A percentile compares a stretch with the other conserved stretches of the same genome.
Conservation (phyloP, 1,140 invertebrate species). For the Oncopeltus fasciatus region DNA sequence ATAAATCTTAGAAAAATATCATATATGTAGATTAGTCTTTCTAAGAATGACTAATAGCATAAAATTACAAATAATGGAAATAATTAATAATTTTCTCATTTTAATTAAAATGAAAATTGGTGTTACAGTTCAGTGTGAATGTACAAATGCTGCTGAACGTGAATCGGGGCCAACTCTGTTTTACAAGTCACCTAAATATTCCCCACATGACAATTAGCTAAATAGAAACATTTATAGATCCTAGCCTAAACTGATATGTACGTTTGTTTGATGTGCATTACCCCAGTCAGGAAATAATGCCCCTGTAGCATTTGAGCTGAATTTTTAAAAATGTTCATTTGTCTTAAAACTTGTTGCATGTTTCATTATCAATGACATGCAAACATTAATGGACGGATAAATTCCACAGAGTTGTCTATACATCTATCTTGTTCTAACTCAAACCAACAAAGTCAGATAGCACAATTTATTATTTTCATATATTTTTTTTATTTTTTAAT, state of each 20-base stretch:
- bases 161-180: not conserved
- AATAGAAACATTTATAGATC: conserved; percentile 23
- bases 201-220: conserved; percentile 18
- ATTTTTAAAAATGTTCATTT: conserved; percentile 17
- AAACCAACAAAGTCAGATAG: conserved; percentile 3
- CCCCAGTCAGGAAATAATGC: conserved; percentile 16
- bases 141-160: not conserved
- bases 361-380: conserved; percentile 19
- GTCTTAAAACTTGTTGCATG: conserved; percentile 17
- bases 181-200: not conserved
- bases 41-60: not conserved
- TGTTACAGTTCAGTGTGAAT: not conserved
- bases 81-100: not conserved
- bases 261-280: conserved; percentile 21
- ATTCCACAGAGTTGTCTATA: conserved; percentile 21
- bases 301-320: conserved; percentile 24
- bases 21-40: not conserved
- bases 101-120: not conserved
- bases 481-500: not conserved
- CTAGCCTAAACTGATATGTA: conserved; percentile 23
- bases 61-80: not conserved
- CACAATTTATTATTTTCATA: too few species aligned
- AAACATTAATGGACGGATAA: conserved; percentile 23
- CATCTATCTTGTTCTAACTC: conserved; percentile 6
- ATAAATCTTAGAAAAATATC: not conserved